Conservation (phyloP, 2,888 invertebrate genomes). For the Protodeltote pygarga region DNA sequence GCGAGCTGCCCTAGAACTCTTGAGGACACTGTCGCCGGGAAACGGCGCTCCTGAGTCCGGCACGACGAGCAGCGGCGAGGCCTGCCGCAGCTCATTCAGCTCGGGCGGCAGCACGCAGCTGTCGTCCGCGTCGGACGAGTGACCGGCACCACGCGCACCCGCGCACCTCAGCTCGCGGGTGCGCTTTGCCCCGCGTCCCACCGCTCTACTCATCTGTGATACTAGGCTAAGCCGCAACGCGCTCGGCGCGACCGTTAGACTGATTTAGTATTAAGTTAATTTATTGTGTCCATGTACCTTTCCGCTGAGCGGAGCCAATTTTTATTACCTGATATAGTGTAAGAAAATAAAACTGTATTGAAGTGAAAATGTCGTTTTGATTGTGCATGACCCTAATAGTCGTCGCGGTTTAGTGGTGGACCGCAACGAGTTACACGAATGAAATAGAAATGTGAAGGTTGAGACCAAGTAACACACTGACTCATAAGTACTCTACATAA, state of each 20-base stretch:
- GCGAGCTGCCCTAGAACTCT: slow-evolving; percentile 76
- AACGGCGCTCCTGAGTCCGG: slow-evolving; percentile 72
- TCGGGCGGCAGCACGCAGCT: slow-evolving; percentile 89
- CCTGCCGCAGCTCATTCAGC: slow-evolving; percentile 88
- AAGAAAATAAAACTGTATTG: slow-evolving; percentile 76
- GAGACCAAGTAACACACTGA: slow-evolving; percentile 18
- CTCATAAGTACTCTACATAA: slow-evolving; percentile 13
- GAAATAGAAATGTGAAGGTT: slow-evolving; percentile 44
- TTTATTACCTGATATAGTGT: slow-evolving; percentile 81
- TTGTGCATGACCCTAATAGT: slow-evolving; percentile 49
- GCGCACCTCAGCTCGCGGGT: slow-evolving; percentile 64
- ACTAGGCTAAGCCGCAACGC: slow-evolving; percentile 83
- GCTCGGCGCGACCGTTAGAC: slow-evolving; percentile 85
- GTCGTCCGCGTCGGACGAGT: slow-evolving; percentile 88
- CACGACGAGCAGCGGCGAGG: slow-evolving; percentile 76
- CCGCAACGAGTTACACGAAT: slow-evolving; percentile 37
- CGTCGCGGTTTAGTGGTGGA: slow-evolving; percentile 26
- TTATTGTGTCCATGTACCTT: slow-evolving; percentile 86
- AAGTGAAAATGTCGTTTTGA: slow-evolving; percentile 73
- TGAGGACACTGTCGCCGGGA: slow-evolving; percentile 78
- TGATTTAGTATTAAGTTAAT: slow-evolving; percentile 85
- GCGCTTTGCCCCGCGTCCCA: slow-evolving; percentile 79
- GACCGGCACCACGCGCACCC: slow-evolving; percentile 70
- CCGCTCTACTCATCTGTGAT: slow-evolving; percentile 87
- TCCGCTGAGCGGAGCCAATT: slow-evolving; percentile 83